Conservation (phyloP, 2,888 invertebrate genomes). For the Monoplex corrugatus region DNA sequence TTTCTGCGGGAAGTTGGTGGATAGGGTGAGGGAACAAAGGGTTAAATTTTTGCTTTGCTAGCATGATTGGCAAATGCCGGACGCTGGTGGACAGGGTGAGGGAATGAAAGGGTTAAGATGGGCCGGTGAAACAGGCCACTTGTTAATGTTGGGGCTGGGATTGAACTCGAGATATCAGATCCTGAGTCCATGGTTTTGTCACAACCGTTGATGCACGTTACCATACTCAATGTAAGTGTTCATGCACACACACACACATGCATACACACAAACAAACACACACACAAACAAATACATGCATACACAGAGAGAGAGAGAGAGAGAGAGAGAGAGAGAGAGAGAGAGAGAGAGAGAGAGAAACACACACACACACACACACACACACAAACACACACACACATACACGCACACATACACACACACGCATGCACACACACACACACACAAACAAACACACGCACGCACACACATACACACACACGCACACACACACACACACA, state of each 20-base stretch:
- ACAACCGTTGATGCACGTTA: too few relatives aligned
- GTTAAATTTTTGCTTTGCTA: too few relatives aligned
- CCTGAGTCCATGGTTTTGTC: too few relatives aligned
- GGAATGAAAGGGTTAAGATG: too few relatives aligned
- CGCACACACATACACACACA: background rate
- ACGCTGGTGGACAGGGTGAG: too few relatives aligned
- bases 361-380: background rate
- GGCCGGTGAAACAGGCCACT: too few relatives aligned
- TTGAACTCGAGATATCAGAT: too few relatives aligned
- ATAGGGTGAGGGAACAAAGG: too few relatives aligned
- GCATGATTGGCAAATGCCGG: too few relatives aligned
- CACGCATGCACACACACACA: background rate
- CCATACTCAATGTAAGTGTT: too few relatives aligned
- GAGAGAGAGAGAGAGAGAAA: background rate
- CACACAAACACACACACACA: background rate
- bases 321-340: background rate
- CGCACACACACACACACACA: slow-evolving; percentile 8
- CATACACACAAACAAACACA: background rate
- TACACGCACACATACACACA: background rate
- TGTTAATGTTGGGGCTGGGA: too few relatives aligned
- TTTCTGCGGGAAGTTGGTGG: too few relatives aligned
- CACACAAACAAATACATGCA: background rate
- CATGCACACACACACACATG: background rate
- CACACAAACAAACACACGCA: background rate
- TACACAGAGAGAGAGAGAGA: background rate